A percentile compares a stretch with the other conserved stretches of the same genome.
phyloP scores from a whole-genome alignment of 2,888 invertebrate genomes.

The Pristionchus mayeri region DNA sequence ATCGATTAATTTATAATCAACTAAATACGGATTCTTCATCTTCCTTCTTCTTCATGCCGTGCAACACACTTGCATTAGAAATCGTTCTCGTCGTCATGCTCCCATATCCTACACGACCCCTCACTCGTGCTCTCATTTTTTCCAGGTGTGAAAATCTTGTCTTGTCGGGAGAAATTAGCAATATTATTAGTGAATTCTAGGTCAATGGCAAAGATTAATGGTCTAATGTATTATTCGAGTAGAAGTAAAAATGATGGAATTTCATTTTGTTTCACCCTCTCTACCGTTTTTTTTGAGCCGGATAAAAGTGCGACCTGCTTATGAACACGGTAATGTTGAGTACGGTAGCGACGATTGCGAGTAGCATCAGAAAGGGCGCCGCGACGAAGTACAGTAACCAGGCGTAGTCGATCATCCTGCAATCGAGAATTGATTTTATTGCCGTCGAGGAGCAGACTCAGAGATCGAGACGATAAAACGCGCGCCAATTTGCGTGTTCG shows the following conservation, averaged over 20 bases:
- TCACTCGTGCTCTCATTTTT: too few species aligned
- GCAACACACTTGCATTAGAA: not conserved
- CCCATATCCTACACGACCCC: too few species aligned
- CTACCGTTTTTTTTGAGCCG: too few species aligned
- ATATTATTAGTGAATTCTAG: too few species aligned
- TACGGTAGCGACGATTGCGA: conserved; percentile 56
- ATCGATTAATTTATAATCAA: conserved; percentile 15
- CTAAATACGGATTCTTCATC: not conserved
- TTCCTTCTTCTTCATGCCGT: not conserved
- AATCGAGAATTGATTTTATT: conserved; percentile 4
- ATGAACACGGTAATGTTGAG: conserved; percentile 61
- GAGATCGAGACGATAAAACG: not conserved
- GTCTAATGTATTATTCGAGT: too few species aligned
- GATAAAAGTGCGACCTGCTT: conserved; percentile 46
- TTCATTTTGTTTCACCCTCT: too few species aligned
- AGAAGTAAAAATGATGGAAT: too few species aligned
- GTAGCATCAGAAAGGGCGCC: conserved; percentile 10
- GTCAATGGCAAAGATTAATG: too few species aligned
- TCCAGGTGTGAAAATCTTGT: too few species aligned
- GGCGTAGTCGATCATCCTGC: conserved; percentile 29
- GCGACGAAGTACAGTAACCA: conserved; percentile 21
- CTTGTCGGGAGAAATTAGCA: too few species aligned
- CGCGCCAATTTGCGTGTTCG: too few species aligned
- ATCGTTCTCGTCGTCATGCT: not conserved
- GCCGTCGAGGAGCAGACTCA: not conserved